Evolutionary conservation across 2,797 vertebrate genomes (phyloP).

Genomic region (Gallinago solitaria): DNA sequence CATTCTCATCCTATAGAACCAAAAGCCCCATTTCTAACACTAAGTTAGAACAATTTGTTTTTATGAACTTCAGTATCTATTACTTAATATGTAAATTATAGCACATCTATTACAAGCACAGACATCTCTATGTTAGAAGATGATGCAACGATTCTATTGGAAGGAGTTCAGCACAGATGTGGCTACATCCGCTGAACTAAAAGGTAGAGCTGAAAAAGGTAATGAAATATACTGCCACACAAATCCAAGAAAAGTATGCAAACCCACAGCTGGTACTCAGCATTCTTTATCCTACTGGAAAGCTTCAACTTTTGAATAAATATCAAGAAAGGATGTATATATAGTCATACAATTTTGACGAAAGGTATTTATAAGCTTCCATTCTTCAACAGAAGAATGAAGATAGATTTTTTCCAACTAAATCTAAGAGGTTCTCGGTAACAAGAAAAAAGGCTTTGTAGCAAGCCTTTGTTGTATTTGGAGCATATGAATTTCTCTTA

Average conservation of each 20-base stretch:
- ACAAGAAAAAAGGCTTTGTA: not conserved
- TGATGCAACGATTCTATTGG: not conserved
- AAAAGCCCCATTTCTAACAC: not conserved
- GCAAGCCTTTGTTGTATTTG: not conserved
- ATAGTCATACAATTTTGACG: not conserved
- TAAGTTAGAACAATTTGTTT: not conserved
- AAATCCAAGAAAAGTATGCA: not conserved
- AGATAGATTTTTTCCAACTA: not conserved
- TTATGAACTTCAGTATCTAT: not conserved
- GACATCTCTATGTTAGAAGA: not conserved
- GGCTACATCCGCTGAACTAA: not conserved
- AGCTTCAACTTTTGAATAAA: not conserved
- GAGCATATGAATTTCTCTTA: not conserved
- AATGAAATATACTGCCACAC: not conserved
- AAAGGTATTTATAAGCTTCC: not conserved
- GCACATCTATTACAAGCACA: rapidly evolving
- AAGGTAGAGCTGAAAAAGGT: not conserved
- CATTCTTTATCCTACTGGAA: not conserved
- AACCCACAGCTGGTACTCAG: not conserved
- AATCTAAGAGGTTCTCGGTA: not conserved
- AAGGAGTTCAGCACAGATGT: not conserved
- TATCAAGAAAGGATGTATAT: not conserved
- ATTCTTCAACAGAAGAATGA: not conserved
- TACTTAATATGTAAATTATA: not conserved
- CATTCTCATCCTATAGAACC: not conserved